A percentile compares a stretch with the other conserved stretches of the same genome.
Evolutionary conservation across 2,113 vertebrate genomes (phyloP).

Genomic region (Catagonus wagneri): DNA sequence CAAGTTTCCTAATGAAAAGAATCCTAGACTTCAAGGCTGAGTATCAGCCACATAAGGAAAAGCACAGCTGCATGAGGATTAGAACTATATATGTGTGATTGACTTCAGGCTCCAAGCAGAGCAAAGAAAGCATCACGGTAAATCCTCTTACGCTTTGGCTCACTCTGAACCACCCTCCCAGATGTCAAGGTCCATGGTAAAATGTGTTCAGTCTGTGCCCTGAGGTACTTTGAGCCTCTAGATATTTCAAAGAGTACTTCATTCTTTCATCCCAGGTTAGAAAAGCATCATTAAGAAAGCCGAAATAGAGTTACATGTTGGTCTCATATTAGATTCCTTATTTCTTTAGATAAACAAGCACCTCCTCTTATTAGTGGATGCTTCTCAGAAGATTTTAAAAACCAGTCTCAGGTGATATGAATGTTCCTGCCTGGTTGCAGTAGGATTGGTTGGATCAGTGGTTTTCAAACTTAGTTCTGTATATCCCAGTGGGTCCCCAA

Average conservation of each 20-base stretch:
- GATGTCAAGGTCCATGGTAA: not conserved
- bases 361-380: not conserved
- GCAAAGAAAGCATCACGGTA: not conserved
- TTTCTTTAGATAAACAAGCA: constrained; percentile 35
- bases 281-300: not conserved
- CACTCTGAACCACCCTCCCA: not conserved
- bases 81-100: not conserved
- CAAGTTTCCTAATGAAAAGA: constrained; percentile 43
- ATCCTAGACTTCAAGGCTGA: constrained; percentile 21
- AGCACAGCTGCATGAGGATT: not conserved
- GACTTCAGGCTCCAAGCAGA: constrained; percentile 12
- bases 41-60: not conserved
- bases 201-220: not conserved
- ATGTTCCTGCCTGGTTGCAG: not conserved
- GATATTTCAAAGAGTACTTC: constrained; percentile 44
- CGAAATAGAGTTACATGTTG: not conserved
- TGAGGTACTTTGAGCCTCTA: constrained; percentile 25
- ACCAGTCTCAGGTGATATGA: not conserved
- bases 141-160: not conserved
- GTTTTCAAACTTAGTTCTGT: constrained; percentile 30
- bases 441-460: not conserved
- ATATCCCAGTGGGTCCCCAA: not conserved
- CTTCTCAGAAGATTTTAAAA: constrained; percentile 55
- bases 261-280: constrained; percentile 11
- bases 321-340: not conserved